Evolutionary conservation across 2,113 vertebrate species (phyloP).

Genomic region (Emberiza fucata): DNA sequence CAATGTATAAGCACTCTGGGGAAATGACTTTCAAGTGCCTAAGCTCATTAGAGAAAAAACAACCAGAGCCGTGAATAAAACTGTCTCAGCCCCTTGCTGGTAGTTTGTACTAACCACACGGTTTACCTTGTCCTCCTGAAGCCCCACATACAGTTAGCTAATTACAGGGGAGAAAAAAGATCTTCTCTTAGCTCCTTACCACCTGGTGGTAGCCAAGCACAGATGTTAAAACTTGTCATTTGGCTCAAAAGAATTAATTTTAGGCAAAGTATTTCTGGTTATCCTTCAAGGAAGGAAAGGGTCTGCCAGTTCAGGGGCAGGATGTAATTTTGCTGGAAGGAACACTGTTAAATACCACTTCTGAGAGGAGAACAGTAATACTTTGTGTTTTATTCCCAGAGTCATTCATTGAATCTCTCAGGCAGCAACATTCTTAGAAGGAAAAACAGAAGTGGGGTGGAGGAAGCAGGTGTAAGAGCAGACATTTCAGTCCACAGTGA

Average conservation of each 20-base stretch:
- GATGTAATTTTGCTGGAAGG: neutral
- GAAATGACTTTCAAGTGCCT: slow-evolving; percentile 29
- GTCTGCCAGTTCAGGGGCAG: neutral
- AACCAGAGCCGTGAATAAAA: neutral
- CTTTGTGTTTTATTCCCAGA: neutral
- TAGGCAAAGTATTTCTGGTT: neutral
- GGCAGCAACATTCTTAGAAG: neutral
- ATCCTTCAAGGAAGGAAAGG: neutral
- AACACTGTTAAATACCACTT: neutral
- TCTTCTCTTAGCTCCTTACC: neutral
- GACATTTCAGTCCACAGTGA: neutral
- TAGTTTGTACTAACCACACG: neutral
- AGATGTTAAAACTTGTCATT: neutral
- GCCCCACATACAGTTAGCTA: neutral
- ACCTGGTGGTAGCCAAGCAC: neutral
- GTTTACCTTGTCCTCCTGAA: neutral
- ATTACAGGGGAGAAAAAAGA: neutral
- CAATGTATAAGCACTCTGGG: neutral
- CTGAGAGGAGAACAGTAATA: neutral
- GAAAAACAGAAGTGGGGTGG: neutral
- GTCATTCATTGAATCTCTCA: neutral
- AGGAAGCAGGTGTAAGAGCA: neutral
- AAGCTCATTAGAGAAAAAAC: slow-evolving; percentile 13
- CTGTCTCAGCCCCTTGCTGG: neutral
- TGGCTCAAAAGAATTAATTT: neutral